Base-by-base conservation (phyloP, 2,797 vertebrate genomes). In the Danio choprae region DNA sequence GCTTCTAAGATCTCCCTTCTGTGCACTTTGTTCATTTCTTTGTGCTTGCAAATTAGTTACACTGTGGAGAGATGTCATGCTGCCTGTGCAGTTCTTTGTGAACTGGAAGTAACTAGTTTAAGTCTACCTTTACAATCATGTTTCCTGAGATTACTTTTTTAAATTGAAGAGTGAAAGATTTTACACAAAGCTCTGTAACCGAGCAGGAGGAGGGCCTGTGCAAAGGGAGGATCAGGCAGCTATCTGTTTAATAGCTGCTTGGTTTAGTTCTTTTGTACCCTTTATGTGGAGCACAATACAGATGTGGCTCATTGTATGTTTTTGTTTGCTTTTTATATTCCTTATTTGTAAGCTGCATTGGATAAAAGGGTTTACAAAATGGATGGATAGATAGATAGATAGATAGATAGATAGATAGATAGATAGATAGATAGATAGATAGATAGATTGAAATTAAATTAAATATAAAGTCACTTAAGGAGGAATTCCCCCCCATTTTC, bases 81-180 rank as follows among this genome's bases (percentile, higher is more conserved):
- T 71, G 46, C 50, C 22, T 80, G 7, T 63, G 77, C 63, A 74
- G 29, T 50, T 56, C 46, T 20, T 72, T 22, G 6, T 53, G 36
- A 40, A 40, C 36, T 18, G 1, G 67, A 51, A 71, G 60, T 22
- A 10, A 72, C 67, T 55, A 46, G 46, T 68, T 81, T 74, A 56
- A 70, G 15, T 71, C 13, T 72, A 15, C 15, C 18, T 67, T 29
- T 36, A 18, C 7, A 15, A 9, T 48, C 16, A 68, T 46, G 15
- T 67, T 55, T 51, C 62, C 16, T 67, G 16, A 56, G 36, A 43
- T 67, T 0, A 29, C 4, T 53, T 40, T 50, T 53, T 41, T 43
- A n/a, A 22, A 43, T 55, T 4, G 53, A 67, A 55, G 2, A 67
- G 38, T 67, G 6, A 43, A 20, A 15, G 38, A 6, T 36, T 67